Evolutionary conservation across 2,113 vertebrate species (phyloP), one percentile per base, ranked within the genome.

Genomic region (Chaetura pelagica): DNA sequence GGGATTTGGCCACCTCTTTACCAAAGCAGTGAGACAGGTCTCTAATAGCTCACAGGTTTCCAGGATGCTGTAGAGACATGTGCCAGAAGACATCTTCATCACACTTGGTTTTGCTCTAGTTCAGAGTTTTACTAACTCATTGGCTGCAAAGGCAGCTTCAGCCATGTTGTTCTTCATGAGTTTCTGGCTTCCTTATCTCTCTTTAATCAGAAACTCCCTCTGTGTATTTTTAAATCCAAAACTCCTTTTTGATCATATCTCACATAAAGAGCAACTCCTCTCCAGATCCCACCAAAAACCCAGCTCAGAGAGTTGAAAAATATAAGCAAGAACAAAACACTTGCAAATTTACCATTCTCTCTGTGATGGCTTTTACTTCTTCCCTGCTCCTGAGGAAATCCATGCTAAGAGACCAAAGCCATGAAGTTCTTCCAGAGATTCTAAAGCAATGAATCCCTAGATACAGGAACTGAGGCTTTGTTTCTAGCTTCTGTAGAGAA

Each of bases 131-230:
- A 15, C 6, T 42, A 59, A 24, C 15, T 74, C 24, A 0, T 58
- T 77, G n/a, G 22, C 21, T 77, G 49, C 51, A 24, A 83, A 42
- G 19, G 2, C 46, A 89, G 13, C 35, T 35, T 30, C 48, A 62
- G 27, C 12, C 10, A 7, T 1, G 0, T 2, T 38, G 17, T 9
- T 21, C 7, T 35, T 49, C 52, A 55, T 7, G 30, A 20, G 1
- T 29, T 78, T 54, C 35, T 52, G 19, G 3, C 24, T 54, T 26
- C 20, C 20, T 85, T 30, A n/a, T 13, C 44, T 26, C 8, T 59
- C 51, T 61, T 57, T 17, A 34, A 73, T 18, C 18, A 29, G 3
- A 35, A 88, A 4, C 15, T 63, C 26, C 9, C 1, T 38, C 22
- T 4, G 24, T 44, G 4, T 11, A 42, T 42, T 10, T 44, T 32